Evolutionary conservation across 2,888 invertebrate species (phyloP), one percentile per base, ranked within the genome.

Genomic region (Antheraea assamensis): DNA sequence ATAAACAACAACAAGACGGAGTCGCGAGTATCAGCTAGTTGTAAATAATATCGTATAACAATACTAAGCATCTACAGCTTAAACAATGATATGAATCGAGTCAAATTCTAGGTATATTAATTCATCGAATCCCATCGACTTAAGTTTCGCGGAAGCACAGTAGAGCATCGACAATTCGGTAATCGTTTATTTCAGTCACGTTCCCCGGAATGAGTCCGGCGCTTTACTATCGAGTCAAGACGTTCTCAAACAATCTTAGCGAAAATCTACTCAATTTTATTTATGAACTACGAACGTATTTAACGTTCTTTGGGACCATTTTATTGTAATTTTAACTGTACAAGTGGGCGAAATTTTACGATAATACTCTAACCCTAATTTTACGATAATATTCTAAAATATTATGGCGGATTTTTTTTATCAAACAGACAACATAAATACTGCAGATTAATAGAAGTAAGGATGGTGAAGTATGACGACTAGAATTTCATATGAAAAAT

Each of bases 181-280:
- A 15, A 64, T 30, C 71, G 74, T 74, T 72, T 73, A 80, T 79
- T 79, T 72, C 74, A 75, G 79, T 80, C 80, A 80, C 80, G 80
- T 79, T 71, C 74, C 71, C 24, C 73, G 75, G 76, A 78, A 80
- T 76, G 74, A 78, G 77, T 74, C 66, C 72, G 74, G 42, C 27
- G 64, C 66, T 24, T 71, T 64, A 31, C 70, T 64, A 49, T 58
- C 72, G 71, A 74, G 71, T 71, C 74, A n/a, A 64, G 58, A 66
- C 71, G 55, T 71, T 74, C 71, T 74, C 68, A 72, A 71, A 71
- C 71, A 74, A 72, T 71, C 42, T 74, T 74, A 71, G 27, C 19
- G 71, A 71, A 74, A 74, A 74, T 74, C 71, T 71, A 71, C 74
- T 74, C 74, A 61, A 68, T 74, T 35, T 68, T 68, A 68, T 68